phyloP scores from a whole-genome alignment of 2,113 vertebrate species.

The Mormyrus iriodes region DNA sequence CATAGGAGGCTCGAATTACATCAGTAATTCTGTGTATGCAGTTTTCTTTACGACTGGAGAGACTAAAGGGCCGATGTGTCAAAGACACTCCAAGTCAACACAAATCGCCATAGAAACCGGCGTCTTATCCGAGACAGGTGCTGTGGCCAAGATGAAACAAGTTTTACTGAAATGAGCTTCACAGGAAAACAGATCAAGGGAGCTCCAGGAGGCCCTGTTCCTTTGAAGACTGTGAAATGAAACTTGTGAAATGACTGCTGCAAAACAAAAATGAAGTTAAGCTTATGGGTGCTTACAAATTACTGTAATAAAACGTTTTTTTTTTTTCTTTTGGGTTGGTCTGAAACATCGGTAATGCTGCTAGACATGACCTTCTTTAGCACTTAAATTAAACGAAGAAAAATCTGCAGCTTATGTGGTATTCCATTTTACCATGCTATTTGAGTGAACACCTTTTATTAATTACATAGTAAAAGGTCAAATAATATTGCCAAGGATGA shows the following conservation, averaged over 20 bases:
- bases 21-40: background rate
- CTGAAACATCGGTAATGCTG: background rate
- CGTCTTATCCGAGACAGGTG: background rate
- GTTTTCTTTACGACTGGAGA: background rate
- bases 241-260: background rate
- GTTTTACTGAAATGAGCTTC: slow-evolving; percentile 5
- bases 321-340: background rate
- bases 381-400: background rate
- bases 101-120: slow-evolving; percentile 8
- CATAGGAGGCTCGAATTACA: slow-evolving; percentile 14
- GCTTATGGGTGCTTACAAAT: background rate
- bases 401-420: background rate
- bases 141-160: background rate
- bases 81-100: background rate
- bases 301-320: background rate
- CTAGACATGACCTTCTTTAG: background rate
- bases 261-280: background rate
- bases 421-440: background rate
- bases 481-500: background rate
- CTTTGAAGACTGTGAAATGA: slow-evolving; percentile 5
- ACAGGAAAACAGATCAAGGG: slow-evolving; percentile 29
- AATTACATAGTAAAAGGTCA: background rate
- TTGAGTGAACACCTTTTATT: background rate
- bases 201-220: background rate
- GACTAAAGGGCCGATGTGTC: background rate